phyloP scores from a whole-genome alignment of 2,113 vertebrate genomes.

The Urocitellus parryii region DNA sequence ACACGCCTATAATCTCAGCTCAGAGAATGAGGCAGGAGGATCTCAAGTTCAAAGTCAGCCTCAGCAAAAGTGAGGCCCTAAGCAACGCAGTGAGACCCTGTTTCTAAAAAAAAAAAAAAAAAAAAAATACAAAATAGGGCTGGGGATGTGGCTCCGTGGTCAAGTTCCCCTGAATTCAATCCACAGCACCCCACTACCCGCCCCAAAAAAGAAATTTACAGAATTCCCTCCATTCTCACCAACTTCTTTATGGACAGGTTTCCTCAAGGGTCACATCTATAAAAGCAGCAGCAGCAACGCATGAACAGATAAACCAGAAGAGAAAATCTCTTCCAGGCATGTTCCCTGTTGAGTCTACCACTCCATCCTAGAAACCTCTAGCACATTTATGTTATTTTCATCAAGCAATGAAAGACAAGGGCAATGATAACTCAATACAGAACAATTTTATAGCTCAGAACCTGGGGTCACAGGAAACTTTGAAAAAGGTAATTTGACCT shows the following conservation, averaged over 20 bases:
- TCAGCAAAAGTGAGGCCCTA: no score
- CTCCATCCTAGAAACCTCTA: background rate
- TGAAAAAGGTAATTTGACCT: background rate
- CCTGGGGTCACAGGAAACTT: background rate
- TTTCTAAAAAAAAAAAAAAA: no score
- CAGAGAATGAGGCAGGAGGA: no score
- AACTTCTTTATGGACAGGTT: background rate
- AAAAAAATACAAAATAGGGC: no score
- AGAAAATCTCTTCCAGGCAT: background rate
- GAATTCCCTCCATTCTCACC: background rate
- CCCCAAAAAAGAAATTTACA: background rate
- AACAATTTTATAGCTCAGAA: slow-evolving; percentile 40
- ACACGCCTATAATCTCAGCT: no score
- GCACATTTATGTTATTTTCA: slow-evolving; percentile 27
- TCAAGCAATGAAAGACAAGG: background rate
- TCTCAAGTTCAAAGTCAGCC: no score
- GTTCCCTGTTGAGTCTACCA: background rate
- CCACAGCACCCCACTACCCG: no score
- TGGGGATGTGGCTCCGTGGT: no score
- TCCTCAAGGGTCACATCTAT: background rate
- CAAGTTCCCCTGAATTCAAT: no score
- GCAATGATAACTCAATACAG: background rate
- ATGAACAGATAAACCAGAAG: background rate
- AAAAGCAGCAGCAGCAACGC: background rate
- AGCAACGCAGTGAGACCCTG: no score